These are phyloP conservation scores for Amniataba percoides DNA, from an alignment of 2,797 vertebrate genomes.

Conservation along the genomic window DNA sequence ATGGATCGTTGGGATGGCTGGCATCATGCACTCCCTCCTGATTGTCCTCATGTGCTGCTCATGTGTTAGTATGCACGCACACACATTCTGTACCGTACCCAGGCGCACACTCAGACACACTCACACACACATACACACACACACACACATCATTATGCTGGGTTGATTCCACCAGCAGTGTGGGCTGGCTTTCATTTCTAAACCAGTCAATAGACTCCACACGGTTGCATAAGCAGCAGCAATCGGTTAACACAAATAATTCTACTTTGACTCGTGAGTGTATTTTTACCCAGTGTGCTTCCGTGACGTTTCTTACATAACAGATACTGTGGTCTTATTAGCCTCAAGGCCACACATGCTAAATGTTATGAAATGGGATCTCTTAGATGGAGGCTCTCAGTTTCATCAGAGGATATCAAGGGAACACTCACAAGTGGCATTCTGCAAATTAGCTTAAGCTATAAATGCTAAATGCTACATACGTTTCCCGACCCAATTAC, in stretches of 20 bases:
- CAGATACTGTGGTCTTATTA: neutral
- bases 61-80: constrained; percentile 89
- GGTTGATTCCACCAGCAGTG: constrained; percentile 22
- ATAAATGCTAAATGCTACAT: too few relatives aligned
- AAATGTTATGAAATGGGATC: neutral
- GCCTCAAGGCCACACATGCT: neutral
- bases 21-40: constrained; percentile 94
- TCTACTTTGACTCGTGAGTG: neutral
- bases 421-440: neutral
- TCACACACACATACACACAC: constrained; percentile 15
- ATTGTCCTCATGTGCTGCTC: constrained; percentile 98
- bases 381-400: neutral
- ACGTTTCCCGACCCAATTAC: too few relatives aligned
- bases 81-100: neutral
- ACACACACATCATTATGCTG: neutral
- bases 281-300: neutral
- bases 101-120: neutral
- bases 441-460: too few relatives aligned
- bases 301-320: neutral
- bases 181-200: constrained; percentile 27
- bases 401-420: constrained; percentile 1
- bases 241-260: constrained; percentile 10
- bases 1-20: constrained; percentile 97
- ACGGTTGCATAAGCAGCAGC: constrained; percentile 8
- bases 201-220: constrained; percentile 37